Evolutionary conservation across 2,113 vertebrate genomes (phyloP).

Genomic region (Accipiter cooperii): DNA sequence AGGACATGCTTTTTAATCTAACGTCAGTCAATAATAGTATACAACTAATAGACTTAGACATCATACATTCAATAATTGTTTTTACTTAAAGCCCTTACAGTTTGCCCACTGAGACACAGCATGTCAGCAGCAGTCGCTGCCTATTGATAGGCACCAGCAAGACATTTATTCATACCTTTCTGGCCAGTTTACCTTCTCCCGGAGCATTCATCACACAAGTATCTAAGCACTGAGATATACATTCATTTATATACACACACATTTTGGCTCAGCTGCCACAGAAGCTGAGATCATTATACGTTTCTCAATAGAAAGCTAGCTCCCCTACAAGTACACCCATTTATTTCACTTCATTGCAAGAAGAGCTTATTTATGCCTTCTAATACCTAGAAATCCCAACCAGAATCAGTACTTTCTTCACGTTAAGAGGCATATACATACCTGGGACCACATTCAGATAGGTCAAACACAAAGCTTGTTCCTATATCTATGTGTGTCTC

Average conservation of each 20-base stretch:
- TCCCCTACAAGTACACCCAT: neutral
- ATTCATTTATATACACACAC: neutral
- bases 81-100: constrained; percentile 50
- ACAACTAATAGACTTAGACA: constrained; percentile 57
- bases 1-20: constrained; percentile 61
- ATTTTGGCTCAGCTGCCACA: neutral
- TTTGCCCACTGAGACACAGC: constrained; percentile 42
- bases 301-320: constrained; percentile 2
- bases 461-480: neutral
- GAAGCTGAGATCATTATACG: neutral
- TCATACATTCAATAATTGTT: constrained; percentile 64
- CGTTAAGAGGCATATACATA: neutral
- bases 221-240: neutral
- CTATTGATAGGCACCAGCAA: constrained; percentile 18
- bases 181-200: constrained; percentile 1
- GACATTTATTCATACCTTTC: constrained; percentile 29
- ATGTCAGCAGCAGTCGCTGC: neutral
- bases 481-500: neutral
- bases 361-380: neutral
- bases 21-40: constrained; percentile 46
- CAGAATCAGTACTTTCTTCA: neutral
- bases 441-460: neutral
- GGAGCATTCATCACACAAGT: neutral
- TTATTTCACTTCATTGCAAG: constrained; percentile 3
- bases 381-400: neutral